phyloP scores from a whole-genome alignment of 1,140 invertebrate genomes.

The Colletes gigas region DNA sequence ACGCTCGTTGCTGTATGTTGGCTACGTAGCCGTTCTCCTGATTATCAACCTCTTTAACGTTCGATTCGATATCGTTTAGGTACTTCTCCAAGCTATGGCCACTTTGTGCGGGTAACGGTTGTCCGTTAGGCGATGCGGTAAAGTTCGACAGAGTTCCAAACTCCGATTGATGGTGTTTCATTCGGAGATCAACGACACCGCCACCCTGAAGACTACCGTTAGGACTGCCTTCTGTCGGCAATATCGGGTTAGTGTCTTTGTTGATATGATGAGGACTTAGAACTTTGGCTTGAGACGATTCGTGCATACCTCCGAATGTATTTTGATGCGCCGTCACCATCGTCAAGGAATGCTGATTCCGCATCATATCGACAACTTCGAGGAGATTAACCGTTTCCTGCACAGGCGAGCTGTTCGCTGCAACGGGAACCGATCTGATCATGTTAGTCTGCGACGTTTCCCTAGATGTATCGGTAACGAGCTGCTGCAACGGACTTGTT shows the following conservation, averaged over 20 bases:
- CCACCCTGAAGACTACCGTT: conserved; percentile 69
- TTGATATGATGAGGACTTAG: conserved; percentile 77
- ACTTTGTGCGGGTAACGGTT: conserved; percentile 81
- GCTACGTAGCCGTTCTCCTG: conserved; percentile 75
- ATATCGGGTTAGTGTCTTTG: conserved; percentile 79
- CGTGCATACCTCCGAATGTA: conserved; percentile 73
- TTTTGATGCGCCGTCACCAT: conserved; percentile 68
- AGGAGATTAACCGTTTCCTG: conserved; percentile 73
- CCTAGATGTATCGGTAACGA: conserved; percentile 73
- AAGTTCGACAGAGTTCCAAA: conserved; percentile 72
- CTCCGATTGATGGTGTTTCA: conserved; percentile 77
- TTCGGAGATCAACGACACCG: conserved; percentile 78
- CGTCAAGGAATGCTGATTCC: conserved; percentile 72
- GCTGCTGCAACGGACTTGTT: conserved; percentile 73
- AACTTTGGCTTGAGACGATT: conserved; percentile 75
- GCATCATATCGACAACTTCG: conserved; percentile 77
- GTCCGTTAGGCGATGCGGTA: conserved; percentile 67
- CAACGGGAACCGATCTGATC: conserved; percentile 63
- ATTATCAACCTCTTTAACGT: conserved; percentile 69
- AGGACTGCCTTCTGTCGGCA: conserved; percentile 71
- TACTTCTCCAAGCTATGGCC: conserved; percentile 84
- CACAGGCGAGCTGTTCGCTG: conserved; percentile 65
- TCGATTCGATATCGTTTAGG: conserved; percentile 81
- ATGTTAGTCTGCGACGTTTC: conserved; percentile 68
- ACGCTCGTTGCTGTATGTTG: conserved; percentile 79